Evolutionary conservation across 2,888 invertebrate species (phyloP).

Genomic region (Drosophila testacea): DNA sequence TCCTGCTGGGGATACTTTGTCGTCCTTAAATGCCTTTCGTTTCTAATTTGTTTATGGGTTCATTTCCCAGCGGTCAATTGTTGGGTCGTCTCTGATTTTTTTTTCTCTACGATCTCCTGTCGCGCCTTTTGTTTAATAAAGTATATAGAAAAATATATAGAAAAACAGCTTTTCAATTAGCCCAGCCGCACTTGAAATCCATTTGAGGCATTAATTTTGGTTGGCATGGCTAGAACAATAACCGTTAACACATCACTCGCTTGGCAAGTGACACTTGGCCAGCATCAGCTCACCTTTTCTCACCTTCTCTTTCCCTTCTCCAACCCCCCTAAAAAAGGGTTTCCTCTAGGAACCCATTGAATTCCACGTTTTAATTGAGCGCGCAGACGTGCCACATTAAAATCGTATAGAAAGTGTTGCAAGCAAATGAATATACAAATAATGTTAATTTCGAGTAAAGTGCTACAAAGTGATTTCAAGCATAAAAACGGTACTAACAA

Average conservation of each 20-base stretch:
- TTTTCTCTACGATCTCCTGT: conserved; percentile 27
- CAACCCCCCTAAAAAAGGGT: conserved; percentile 21
- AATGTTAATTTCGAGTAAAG: conserved; percentile 71
- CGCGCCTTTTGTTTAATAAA: conserved; percentile 50
- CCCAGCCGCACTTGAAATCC: conserved; percentile 75
- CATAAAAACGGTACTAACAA: conserved; percentile 51
- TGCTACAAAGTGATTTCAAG: conserved; percentile 78
- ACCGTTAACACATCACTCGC: conserved; percentile 68
- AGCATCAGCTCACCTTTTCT: conserved; percentile 10
- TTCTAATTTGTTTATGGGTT: conserved; percentile 82
- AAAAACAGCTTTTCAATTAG: conserved; percentile 73
- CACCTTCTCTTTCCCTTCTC: conserved; percentile 8
- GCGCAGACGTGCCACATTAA: conserved; percentile 67
- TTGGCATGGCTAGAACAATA: conserved; percentile 57
- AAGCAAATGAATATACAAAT: conserved; percentile 55
- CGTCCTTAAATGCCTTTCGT: conserved; percentile 66
- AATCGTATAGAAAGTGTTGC: conserved; percentile 45
- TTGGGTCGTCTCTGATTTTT: conserved; percentile 81
- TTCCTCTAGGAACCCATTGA: conserved; percentile 48
- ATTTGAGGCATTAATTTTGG: conserved; percentile 77
- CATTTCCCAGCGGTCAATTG: conserved; percentile 84
- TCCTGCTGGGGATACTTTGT: conserved; percentile 18
- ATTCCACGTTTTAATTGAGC: conserved; percentile 67
- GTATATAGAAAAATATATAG: conserved; percentile 12
- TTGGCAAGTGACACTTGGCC: conserved; percentile 81